Evolutionary conservation across 2,113 vertebrate genomes (phyloP).

Genomic region (Protomyctophum bolini): DNA sequence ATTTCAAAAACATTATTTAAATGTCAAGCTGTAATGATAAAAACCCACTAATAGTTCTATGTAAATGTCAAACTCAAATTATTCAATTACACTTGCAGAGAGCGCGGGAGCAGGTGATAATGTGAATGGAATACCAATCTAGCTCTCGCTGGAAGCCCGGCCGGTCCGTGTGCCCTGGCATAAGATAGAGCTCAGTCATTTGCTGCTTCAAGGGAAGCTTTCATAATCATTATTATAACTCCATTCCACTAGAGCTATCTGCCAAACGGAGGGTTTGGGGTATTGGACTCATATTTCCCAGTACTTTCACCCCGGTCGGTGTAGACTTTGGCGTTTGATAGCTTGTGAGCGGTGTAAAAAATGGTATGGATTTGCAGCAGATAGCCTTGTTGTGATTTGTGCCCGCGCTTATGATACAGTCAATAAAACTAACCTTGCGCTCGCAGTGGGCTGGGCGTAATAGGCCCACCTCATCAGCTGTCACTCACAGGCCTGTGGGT

Average conservation of each 20-base stretch:
- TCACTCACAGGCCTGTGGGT: conserved; percentile 53
- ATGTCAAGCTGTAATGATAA: conserved; percentile 77
- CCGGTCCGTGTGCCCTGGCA: conserved; percentile 45
- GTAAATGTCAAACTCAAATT: conserved; percentile 83
- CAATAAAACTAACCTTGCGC: conserved; percentile 63
- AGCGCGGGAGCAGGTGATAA: conserved; percentile 66
- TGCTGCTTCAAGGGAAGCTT: conserved; percentile 65
- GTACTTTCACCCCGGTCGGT: conserved; percentile 45
- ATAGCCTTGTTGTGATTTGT: conserved; percentile 61
- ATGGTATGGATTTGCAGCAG: conserved; percentile 42
- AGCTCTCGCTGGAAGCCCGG: conserved; percentile 35
- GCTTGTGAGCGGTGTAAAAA: conserved; percentile 43
- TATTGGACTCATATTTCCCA: conserved; percentile 68
- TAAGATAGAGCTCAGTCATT: conserved; percentile 63
- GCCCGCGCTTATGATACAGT: conserved; percentile 49
- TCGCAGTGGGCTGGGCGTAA: conserved; percentile 47
- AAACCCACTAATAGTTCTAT: conserved; percentile 72
- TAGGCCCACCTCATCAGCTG: conserved; percentile 60
- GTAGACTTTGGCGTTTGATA: conserved; percentile 49
- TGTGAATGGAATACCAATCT: conserved; percentile 75
- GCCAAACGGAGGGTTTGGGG: conserved; percentile 28
- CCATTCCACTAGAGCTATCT: conserved; percentile 62
- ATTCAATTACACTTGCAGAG: conserved; percentile 75
- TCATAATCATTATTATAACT: conserved; percentile 67
- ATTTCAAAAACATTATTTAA: conserved; percentile 79